Conservation (phyloP, 2,113 vertebrate genomes). For the Carlito syrichta region DNA sequence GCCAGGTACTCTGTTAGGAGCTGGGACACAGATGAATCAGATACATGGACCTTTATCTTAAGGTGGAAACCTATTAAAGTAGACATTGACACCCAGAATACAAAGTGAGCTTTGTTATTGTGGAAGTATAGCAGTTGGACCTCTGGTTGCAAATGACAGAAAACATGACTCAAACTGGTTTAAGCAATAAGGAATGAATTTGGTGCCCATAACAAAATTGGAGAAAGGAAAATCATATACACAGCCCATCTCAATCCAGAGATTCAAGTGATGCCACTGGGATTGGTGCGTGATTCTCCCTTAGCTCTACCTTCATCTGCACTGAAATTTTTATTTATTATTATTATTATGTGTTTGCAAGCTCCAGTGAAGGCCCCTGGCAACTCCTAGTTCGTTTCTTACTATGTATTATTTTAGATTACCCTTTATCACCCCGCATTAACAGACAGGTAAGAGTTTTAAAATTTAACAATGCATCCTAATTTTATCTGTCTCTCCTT, state of each 20-base stretch:
- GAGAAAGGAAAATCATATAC: neutral
- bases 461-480: neutral
- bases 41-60: neutral
- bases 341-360: neutral
- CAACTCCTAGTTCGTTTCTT: neutral
- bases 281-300: neutral
- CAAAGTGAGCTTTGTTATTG: neutral
- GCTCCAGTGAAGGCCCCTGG: neutral
- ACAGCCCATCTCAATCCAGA: neutral
- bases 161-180: neutral
- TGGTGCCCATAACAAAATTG: neutral
- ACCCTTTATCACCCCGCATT: neutral
- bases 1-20: neutral
- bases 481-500: neutral
- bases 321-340: too few relatives aligned
- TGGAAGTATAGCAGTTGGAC: neutral
- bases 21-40: neutral
- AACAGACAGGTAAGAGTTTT: neutral
- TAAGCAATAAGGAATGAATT: neutral
- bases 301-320: neutral
- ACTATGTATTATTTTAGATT: neutral
- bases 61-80: neutral
- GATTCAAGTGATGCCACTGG: neutral
- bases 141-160: neutral
- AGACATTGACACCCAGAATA: neutral